These are phyloP conservation scores for Xiphophorus maculatus DNA, from an alignment of 2,113 vertebrate species.

Conservation along the genomic window DNA sequence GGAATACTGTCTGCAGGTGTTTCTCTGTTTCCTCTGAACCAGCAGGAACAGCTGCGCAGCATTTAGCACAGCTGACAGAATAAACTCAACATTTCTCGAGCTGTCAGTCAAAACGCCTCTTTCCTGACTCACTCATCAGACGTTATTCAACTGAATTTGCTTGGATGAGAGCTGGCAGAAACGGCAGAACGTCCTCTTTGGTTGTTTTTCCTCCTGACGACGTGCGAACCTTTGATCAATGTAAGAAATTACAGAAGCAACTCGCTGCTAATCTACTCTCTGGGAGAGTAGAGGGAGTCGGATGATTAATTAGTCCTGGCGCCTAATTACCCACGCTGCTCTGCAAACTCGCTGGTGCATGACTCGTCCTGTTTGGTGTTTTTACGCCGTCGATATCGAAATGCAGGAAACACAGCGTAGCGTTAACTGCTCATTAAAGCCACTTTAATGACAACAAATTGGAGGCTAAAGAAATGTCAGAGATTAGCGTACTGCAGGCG, in stretches of 20 bases:
- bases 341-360: slow-evolving; percentile 38
- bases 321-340: slow-evolving; percentile 58
- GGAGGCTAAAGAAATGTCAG: slow-evolving; percentile 4
- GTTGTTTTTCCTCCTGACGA: slow-evolving; percentile 6
- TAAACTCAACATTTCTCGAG: neutral
- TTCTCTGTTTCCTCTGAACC: neutral
- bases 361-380: slow-evolving; percentile 32
- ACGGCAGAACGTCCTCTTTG: neutral
- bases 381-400: slow-evolving; percentile 16
- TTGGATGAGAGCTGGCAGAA: slow-evolving; percentile 13
- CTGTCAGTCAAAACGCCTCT: neutral
- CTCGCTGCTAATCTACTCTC: slow-evolving; percentile 35
- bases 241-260: slow-evolving; percentile 20
- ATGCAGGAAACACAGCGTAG: slow-evolving; percentile 25
- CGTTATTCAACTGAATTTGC: slow-evolving; percentile 11
- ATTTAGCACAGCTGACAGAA: neutral
- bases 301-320: slow-evolving; percentile 49
- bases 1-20: slow-evolving; percentile 7
- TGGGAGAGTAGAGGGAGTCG: slow-evolving; percentile 13
- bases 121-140: neutral
- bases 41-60: neutral
- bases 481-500: neutral
- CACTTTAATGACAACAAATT: slow-evolving; percentile 27
- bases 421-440: slow-evolving; percentile 39
- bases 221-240: slow-evolving; percentile 6